phyloP scores from a whole-genome alignment of 1,140 invertebrate genomes.

The Brachionus rubens region DNA sequence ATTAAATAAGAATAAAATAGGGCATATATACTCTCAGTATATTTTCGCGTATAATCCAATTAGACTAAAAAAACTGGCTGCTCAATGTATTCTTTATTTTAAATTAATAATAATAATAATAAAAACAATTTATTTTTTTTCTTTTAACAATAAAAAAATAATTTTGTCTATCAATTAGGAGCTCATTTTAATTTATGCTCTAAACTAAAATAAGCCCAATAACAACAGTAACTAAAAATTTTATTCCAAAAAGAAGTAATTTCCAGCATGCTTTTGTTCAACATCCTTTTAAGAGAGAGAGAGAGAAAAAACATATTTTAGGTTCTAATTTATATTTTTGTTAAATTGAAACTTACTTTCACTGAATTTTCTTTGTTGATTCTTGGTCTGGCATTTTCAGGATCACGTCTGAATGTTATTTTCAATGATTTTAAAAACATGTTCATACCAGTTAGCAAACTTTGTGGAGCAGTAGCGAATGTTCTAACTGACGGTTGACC shows the following conservation, averaged over 20 bases:
- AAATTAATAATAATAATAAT: too few relatives aligned
- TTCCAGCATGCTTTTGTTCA: slow-evolving; percentile 92
- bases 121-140: not conserved
- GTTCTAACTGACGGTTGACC: slow-evolving; percentile 83
- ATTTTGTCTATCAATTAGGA: too few relatives aligned
- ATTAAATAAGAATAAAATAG: too few relatives aligned
- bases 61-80: too few relatives aligned
- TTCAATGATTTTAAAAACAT: slow-evolving; percentile 90
- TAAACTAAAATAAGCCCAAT: too few relatives aligned
- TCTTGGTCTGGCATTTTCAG: slow-evolving; percentile 93
- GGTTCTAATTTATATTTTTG: too few relatives aligned
- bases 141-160: not conserved
- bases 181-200: too few relatives aligned
- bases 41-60: too few relatives aligned
- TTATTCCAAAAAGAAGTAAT: slow-evolving; percentile 95
- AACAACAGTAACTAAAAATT: not conserved
- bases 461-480: slow-evolving; percentile 85
- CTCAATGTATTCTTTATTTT: too few relatives aligned
- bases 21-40: too few relatives aligned
- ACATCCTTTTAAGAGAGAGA: slow-evolving; percentile 82
- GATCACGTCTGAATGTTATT: slow-evolving; percentile 96
- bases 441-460: slow-evolving; percentile 94
- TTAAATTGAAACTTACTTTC: slow-evolving; percentile 66
- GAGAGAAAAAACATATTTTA: slow-evolving; percentile 54
- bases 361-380: slow-evolving; percentile 96